These are phyloP conservation scores for Blastobasis lacticolella DNA, from an alignment of 2,888 invertebrate species.

Conservation along the genomic window DNA sequence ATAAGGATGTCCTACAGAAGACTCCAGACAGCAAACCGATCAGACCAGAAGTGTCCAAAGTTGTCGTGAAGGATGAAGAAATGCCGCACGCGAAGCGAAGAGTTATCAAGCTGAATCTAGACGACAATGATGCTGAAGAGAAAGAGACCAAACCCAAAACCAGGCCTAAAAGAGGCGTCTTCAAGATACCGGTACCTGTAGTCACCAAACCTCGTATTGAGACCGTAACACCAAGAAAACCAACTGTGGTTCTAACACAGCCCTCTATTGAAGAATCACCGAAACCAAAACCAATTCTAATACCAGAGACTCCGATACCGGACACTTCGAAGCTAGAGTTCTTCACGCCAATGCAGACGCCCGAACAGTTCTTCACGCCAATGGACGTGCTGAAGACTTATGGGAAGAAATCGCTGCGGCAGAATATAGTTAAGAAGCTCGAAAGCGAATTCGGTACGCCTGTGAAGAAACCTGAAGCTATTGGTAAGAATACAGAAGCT, in stretches of 20 bases:
- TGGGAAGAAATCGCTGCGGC: constrained; percentile 27
- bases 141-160: constrained; percentile 18
- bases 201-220: constrained; percentile 37
- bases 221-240: constrained; percentile 40
- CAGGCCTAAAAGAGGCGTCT: constrained; percentile 23
- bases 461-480: constrained; percentile 11
- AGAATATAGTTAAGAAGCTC: constrained; percentile 47
- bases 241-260: constrained; percentile 22
- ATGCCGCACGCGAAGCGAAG: constrained; percentile 39
- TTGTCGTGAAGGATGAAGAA: constrained; percentile 43
- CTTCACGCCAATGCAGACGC: constrained; percentile 36
- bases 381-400: constrained; percentile 46
- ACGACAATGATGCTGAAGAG: constrained; percentile 30
- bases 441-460: constrained; percentile 49
- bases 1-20: constrained; percentile 21
- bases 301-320: constrained; percentile 21
- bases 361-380: constrained; percentile 54
- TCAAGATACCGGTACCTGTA: constrained; percentile 50
- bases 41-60: constrained; percentile 19
- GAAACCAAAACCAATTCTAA: constrained; percentile 24
- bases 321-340: constrained; percentile 21
- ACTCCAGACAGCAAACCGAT: constrained; percentile 35
- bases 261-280: constrained; percentile 23
- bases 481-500: constrained; percentile 5
- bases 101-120: constrained; percentile 43